Evolutionary conservation across 2,113 vertebrate genomes (phyloP).

Genomic region (Psilopsiagon aymara): DNA sequence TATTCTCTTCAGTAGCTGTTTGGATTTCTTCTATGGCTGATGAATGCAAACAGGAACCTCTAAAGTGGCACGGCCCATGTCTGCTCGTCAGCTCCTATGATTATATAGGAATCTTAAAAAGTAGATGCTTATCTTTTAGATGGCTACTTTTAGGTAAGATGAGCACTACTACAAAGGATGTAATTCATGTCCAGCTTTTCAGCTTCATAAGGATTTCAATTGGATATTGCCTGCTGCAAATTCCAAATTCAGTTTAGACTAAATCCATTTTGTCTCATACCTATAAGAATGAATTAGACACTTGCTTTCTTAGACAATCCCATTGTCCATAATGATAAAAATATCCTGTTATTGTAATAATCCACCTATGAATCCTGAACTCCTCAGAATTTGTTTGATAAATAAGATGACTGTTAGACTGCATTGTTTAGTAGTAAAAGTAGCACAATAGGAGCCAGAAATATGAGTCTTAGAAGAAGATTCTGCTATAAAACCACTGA

Average conservation of each 20-base stretch:
- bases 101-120: not conserved
- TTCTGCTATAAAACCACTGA: not conserved
- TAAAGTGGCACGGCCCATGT: accelerated
- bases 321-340: not conserved
- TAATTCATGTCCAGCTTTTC: not conserved
- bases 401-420: not conserved
- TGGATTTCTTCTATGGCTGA: not conserved
- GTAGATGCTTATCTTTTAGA: not conserved
- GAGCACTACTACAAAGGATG: not conserved
- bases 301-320: not conserved
- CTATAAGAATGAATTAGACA: not conserved
- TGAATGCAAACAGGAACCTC: not conserved
- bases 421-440: not conserved
- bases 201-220: not conserved
- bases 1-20: not conserved
- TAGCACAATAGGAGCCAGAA: not conserved
- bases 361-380: not conserved
- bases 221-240: not conserved
- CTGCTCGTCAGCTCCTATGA: not conserved
- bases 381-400: not conserved
- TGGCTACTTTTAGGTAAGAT: not conserved
- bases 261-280: not conserved
- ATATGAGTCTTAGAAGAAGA: not conserved
- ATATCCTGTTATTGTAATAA: not conserved
- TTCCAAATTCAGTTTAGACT: not conserved